Base-by-base conservation (phyloP, 2,797 vertebrate species). In the Hypotaenidia okinawae region DNA sequence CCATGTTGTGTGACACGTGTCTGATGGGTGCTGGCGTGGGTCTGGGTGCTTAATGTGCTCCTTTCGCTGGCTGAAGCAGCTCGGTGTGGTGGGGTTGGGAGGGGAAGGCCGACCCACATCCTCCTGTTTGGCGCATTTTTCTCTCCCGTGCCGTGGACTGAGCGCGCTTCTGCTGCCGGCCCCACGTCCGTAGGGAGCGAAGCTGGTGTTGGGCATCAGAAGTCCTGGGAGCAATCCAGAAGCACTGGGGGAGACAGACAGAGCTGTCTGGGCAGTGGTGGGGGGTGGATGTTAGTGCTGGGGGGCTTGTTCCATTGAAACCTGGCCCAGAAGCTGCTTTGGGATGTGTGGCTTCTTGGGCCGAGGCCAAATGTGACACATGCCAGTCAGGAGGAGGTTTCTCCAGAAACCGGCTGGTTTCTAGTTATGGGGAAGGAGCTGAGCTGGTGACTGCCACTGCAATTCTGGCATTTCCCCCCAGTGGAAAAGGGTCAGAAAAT, bases 341-440 rank as follows among this genome's bases (percentile, higher is more conserved):
- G 19, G 35, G 13, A 51, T 63, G 41, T 14, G 13, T 2, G 3
- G 15, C 17, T 66, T 10, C 21, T 39, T 58, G 47, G 25, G 57
- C 45, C 5, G 7, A 76, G 61, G 28, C 41, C 1, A 16, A 51
- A 72, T 13, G 30, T 41, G 23, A 13, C 33, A 8, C 0, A 1
- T 62, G 32, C 45, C 33, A 16, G 30, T 63, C 30, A 3, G 54
- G 49, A 27, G n/a, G 21, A 75, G 16, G 11, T 45, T 79, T 66
- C 11, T 58, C 12, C 10, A 54, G 41, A 64, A 72, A 14, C 3
- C 0, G 32, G 33, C 22, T 67, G 21, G 6, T 72, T 91, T 13
- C 21, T 64, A 35, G 21, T 67, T 43, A 14, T 5, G n/a, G 43
- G 15, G 47, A 77, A 82, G 19, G 33, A 55, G 85, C 13, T 1